Conservation (phyloP, 2,797 vertebrate species). For the Melanotaenia maccullochi region DNA sequence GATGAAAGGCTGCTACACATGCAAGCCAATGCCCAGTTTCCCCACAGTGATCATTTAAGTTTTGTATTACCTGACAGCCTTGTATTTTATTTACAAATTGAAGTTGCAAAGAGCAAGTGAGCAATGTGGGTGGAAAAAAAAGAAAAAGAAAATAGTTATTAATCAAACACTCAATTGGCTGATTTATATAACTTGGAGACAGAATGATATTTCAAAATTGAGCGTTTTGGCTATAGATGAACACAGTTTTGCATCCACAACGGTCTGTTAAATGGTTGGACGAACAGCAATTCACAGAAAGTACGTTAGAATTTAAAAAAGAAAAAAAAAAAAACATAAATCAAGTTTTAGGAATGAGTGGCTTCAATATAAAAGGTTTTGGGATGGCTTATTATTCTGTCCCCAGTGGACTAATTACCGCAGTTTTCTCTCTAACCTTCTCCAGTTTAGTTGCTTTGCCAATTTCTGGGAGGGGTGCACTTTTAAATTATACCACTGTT, state of each 20-base stretch:
- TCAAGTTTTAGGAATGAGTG: conserved; percentile 62
- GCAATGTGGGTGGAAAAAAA: conserved; percentile 28
- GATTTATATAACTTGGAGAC: conserved; percentile 47
- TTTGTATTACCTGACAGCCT: conserved; percentile 55
- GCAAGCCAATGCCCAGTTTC: conserved; percentile 47
- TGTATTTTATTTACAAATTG: conserved; percentile 49
- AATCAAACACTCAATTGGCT: conserved; percentile 19
- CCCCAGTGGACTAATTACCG: conserved; percentile 79
- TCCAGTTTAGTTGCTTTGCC: conserved; percentile 71
- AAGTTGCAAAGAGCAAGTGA: conserved; percentile 51
- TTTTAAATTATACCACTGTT: conserved; percentile 63
- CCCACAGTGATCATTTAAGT: conserved; percentile 42
- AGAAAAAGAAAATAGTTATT: conserved; percentile 43
- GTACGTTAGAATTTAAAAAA: conserved; percentile 48
- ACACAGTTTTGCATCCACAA: conserved; percentile 9
- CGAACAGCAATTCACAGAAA: conserved; percentile 51
- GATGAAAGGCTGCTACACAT: conserved; percentile 30
- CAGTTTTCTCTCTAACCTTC: conserved; percentile 74
- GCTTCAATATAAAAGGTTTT: conserved; percentile 72
- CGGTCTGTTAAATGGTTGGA: conserved; percentile 47
- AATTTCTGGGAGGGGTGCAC: conserved; percentile 52
- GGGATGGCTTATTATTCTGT: conserved; percentile 71
- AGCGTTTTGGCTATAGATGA: conserved; percentile 60
- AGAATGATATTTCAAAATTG: conserved; percentile 52
- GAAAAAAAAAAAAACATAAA: conserved; percentile 51